Conservation (phyloP, 2,113 vertebrate species). For the Silurus meridionalis region DNA sequence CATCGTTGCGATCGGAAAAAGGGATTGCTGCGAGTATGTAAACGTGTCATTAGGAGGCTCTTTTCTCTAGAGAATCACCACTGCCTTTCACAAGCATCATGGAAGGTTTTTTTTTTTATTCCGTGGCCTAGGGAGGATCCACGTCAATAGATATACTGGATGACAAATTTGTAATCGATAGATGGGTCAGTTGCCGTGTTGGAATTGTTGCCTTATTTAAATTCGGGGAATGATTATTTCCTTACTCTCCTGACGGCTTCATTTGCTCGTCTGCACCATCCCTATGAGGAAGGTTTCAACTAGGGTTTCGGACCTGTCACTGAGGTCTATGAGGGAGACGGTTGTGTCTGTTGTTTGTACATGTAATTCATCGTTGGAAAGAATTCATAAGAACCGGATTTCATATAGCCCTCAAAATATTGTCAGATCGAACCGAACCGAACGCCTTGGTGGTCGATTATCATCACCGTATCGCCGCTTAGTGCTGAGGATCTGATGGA, state of each 20-base stretch:
- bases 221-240: slow-evolving; percentile 60
- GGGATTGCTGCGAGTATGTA: slow-evolving; percentile 55
- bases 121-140: slow-evolving; percentile 50
- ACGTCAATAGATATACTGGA: slow-evolving; percentile 62
- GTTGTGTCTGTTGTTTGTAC: not conserved
- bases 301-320: not conserved
- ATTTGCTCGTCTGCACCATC: slow-evolving; percentile 25
- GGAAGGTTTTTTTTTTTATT: slow-evolving; percentile 39
- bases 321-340: not conserved
- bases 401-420: not conserved
- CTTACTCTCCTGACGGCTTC: slow-evolving; percentile 45
- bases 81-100: slow-evolving; percentile 48
- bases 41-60: slow-evolving; percentile 57
- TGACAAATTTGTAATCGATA: slow-evolving; percentile 67
- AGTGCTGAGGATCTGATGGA: too few species aligned
- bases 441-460: not conserved
- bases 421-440: not conserved
- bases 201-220: slow-evolving; percentile 59
- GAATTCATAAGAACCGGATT: not conserved
- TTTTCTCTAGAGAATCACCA: slow-evolving; percentile 47
- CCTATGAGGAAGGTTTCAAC: not conserved
- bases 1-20: slow-evolving; percentile 52
- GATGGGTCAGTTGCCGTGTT: slow-evolving; percentile 49
- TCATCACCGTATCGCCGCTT: too few species aligned
- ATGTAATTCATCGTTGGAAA: too few species aligned